phyloP scores from a whole-genome alignment of 2,888 invertebrate species.

The Latrodectus hesperus region DNA sequence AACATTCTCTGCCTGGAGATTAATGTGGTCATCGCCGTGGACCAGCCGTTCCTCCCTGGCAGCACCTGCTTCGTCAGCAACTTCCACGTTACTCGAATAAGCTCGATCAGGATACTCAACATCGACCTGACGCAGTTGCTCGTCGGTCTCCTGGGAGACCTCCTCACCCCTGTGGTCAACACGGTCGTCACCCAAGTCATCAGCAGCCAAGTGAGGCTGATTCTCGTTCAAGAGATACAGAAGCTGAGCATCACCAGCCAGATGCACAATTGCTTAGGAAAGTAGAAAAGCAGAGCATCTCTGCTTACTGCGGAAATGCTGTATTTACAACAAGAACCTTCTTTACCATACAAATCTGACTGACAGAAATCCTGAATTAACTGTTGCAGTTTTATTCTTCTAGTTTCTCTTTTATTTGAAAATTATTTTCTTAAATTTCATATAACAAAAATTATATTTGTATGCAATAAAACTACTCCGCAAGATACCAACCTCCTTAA shows the following conservation, averaged over 20 bases:
- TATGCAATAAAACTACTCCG: too few species aligned
- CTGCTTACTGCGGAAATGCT: too few species aligned
- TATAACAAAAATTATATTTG: too few species aligned
- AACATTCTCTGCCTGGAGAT: constrained; percentile 28
- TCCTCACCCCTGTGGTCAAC: constrained; percentile 23
- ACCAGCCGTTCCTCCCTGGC: constrained; percentile 2
- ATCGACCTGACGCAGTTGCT: constrained; percentile 17
- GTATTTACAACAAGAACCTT: too few species aligned
- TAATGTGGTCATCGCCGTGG: constrained; percentile 18
- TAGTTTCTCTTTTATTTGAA: too few species aligned
- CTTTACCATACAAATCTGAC: too few species aligned
- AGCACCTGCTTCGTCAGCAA: constrained; percentile 4
- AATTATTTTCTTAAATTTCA: too few species aligned
- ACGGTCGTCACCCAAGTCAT: constrained; percentile 5
- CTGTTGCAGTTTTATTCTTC: too few species aligned
- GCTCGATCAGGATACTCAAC: constrained; percentile 12
- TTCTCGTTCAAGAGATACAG: constrained; percentile 15
- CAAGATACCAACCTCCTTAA: too few species aligned
- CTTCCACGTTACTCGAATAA: constrained; percentile 12
- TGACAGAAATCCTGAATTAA: too few species aligned
- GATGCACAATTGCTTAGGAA: constrained; percentile 1
- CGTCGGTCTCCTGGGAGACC: constrained; percentile 16
- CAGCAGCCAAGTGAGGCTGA: constrained; percentile 10
- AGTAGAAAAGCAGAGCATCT: too few species aligned
- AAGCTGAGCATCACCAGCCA: constrained; percentile 4